Base-by-base conservation (phyloP, 2,797 vertebrate genomes). In the Hippoglossus hippoglossus region DNA sequence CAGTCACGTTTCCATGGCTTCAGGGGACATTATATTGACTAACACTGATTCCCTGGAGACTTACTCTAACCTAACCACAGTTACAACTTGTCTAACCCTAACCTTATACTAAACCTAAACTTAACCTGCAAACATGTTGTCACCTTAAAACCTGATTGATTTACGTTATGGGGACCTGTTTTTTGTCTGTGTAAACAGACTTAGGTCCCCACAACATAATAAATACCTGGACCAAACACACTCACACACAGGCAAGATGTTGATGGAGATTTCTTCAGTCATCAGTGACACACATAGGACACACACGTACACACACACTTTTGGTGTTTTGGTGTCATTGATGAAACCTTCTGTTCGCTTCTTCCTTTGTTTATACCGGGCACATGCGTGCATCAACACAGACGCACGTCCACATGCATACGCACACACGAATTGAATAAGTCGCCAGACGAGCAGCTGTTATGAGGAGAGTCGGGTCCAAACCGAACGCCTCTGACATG, bases 391-490 rank as follows among this genome's bases (percentile, higher is more conserved):
- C 72, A 68, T 51, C 66, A 63, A 77, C 79, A 72, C 24, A 19
- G 63, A 73, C 50, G 5, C 71, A 55, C 54, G 63, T 63, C 67
- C 76, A 52, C 77, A 71, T 24, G 3, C 60, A 8, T 2, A 61
- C 21, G 39, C 78, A 75, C 77, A 73, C 78, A 63, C 31, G 34
- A 70, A 56, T 55, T 65, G 74, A 81, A 65, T 75, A 51, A 84
- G 82, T 86, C 39, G 36, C 62, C 83, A 83, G 85, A 85, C 84
- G 60, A 82, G 90, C 89, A 93, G 91, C 90, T 91, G 90, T 82
- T 82, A 59, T 0, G 44, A 52, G 81, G 75, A 63, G 80, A 82
- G 57, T 57, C 7, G 82, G 79, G 79, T 72, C 79, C 78, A 66
- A 75, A 71, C 51, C 52, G 8, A 88, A 81, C 25, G 71, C 79